These are phyloP conservation scores for Epistrophella euchroma DNA, from an alignment of 2,888 invertebrate species.

Conservation along the genomic window DNA sequence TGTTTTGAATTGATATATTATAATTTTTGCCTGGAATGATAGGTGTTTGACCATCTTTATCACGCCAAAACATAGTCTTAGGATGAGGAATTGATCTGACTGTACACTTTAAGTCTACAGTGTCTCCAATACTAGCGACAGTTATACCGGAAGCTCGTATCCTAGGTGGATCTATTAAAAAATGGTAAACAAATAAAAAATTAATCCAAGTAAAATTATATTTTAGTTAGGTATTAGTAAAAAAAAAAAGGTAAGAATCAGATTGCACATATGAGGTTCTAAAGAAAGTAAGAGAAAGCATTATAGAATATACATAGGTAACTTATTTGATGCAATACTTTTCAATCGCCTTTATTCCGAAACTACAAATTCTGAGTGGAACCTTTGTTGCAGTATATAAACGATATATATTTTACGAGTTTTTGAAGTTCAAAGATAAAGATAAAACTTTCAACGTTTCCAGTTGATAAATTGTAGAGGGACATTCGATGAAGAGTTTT, in stretches of 20 bases:
- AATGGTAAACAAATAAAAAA: slow-evolving; percentile 22
- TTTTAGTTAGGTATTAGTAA: background rate
- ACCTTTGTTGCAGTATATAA: no score
- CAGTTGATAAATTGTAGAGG: no score
- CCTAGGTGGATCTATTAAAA: slow-evolving; percentile 88
- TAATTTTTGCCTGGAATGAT: slow-evolving; percentile 92
- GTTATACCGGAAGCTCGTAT: slow-evolving; percentile 91
- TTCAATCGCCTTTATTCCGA: no score
- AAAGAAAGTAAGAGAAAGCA: no score
- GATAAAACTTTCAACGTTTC: no score
- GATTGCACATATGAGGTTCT: background rate
- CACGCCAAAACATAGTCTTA: slow-evolving; percentile 92
- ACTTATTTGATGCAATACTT: no score
- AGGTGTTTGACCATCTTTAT: slow-evolving; percentile 89
- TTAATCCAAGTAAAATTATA: background rate
- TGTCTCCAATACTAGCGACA: slow-evolving; percentile 90
- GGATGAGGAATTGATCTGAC: slow-evolving; percentile 92
- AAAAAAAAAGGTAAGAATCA: background rate
- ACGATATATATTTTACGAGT: no score
- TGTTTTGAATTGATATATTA: slow-evolving; percentile 86
- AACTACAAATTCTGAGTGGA: no score
- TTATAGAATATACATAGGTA: no score
- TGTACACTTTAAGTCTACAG: slow-evolving; percentile 90
- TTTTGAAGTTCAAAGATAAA: no score
- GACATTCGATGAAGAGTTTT: no score